Conservation (phyloP, 1,140 invertebrate genomes). For the Drosophila cardini region DNA sequence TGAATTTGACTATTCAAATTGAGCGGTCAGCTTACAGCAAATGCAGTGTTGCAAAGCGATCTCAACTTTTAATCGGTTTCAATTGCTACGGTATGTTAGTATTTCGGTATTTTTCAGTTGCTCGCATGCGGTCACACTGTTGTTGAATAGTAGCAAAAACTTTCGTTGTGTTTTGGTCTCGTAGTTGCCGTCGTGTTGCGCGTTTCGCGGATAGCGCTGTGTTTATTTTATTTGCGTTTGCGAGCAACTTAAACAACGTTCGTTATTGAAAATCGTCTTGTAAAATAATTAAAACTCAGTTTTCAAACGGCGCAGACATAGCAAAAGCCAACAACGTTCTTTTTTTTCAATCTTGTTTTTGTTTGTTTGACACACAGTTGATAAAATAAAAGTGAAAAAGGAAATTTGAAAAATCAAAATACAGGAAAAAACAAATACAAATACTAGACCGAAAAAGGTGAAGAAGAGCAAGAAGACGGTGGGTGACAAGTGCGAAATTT, state of each 20-base stretch:
- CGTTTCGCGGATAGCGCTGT: slow-evolving; percentile 33
- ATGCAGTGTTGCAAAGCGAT: background rate
- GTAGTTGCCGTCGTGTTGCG: slow-evolving; percentile 44
- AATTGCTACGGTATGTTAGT: background rate
- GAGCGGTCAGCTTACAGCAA: background rate
- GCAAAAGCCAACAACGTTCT: slow-evolving; percentile 5
- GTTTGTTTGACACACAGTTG: slow-evolving; percentile 12
- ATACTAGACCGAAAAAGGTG: slow-evolving; percentile 3
- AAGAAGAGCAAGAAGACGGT: slow-evolving; percentile 3
- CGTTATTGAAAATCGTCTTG: slow-evolving; percentile 33
- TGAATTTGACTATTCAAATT: too few relatives aligned
- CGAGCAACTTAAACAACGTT: slow-evolving; percentile 23
- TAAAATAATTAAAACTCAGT: slow-evolving; percentile 29
- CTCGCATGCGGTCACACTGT: slow-evolving; percentile 20
- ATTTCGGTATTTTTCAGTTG: slow-evolving; percentile 1
- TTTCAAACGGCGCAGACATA: slow-evolving; percentile 22
- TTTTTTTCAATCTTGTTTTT: slow-evolving; percentile 32
- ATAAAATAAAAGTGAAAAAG: slow-evolving; percentile 15
- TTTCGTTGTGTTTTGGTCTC: slow-evolving; percentile 52
- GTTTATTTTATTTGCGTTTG: slow-evolving; percentile 42
- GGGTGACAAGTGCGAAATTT: slow-evolving; percentile 36
- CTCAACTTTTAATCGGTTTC: background rate
- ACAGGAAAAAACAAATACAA: slow-evolving; percentile 20
- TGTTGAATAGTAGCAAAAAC: slow-evolving; percentile 32
- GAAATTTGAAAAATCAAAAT: slow-evolving; percentile 28